phyloP scores from a whole-genome alignment of 2,113 vertebrate genomes.

The Albula goreensis region DNA sequence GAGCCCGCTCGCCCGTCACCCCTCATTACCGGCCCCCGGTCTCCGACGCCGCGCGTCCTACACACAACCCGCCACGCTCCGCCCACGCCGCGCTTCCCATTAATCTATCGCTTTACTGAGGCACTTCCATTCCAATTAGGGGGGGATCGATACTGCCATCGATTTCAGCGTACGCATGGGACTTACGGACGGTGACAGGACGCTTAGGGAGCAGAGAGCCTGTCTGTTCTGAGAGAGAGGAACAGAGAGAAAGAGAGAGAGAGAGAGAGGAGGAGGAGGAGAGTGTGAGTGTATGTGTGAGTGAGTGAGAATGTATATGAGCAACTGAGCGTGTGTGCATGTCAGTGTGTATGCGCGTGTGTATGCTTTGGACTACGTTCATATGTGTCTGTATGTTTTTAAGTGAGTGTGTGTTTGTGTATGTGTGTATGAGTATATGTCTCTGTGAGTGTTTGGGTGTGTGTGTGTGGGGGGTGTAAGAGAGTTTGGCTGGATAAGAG shows the following conservation, averaged over 20 bases:
- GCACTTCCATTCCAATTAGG: not conserved
- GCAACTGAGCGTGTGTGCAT: not conserved
- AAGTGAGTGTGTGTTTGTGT: not conserved
- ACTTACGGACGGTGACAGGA: not conserved
- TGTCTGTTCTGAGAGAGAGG: no score
- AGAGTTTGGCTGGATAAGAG: no score
- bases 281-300: no score
- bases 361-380: not conserved
- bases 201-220: not conserved
- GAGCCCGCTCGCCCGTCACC: not conserved
- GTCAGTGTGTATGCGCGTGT: not conserved
- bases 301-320: no score
- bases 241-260: not conserved
- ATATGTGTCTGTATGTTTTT: not conserved
- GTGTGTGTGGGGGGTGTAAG: not conserved
- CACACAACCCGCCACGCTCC: not conserved
- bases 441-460: not conserved
- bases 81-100: not conserved
- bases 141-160: constrained; percentile 1
- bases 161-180: not conserved
- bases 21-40: not conserved
- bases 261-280: no score
- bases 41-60: not conserved
- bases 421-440: not conserved
- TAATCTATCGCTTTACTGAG: not conserved